Percentiles rank a stretch among this genome's conserved stretches.
Conservation (phyloP, 64 coral and sea anemone species). For the Montipora efflorescens region DNA sequence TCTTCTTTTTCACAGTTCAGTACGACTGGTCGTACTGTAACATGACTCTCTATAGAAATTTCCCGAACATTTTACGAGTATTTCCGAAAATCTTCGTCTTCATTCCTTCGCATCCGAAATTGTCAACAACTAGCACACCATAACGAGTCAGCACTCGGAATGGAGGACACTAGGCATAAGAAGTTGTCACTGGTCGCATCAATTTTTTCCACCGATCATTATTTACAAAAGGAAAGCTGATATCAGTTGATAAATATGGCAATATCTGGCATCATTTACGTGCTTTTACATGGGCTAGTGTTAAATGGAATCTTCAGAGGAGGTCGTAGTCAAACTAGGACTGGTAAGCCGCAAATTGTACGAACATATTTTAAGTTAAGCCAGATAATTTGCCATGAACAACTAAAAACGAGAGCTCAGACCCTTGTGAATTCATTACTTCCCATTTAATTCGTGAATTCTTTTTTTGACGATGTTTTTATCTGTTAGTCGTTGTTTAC, state of each 20-base stretch:
- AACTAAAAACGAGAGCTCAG: too few species aligned
- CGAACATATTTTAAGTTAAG: neutral
- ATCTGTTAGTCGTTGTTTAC: neutral
- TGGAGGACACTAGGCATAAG: neutral
- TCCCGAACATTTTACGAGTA: slow-evolving; percentile 24
- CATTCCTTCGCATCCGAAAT: slow-evolving; percentile 37
- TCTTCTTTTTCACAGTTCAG: too few species aligned
- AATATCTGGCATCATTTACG: neutral
- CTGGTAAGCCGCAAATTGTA: slow-evolving; percentile 28
- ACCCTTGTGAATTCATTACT: neutral
- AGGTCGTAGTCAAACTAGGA: slow-evolving; percentile 11
- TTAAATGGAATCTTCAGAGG: neutral
- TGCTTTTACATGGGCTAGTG: neutral
- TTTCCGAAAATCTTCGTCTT: neutral
- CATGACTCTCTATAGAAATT: neutral
- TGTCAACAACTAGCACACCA: neutral
- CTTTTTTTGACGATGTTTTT: neutral
- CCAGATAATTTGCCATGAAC: too few species aligned
- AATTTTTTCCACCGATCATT: neutral
- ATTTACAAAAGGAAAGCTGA: neutral
- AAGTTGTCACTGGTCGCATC: neutral
- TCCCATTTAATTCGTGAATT: neutral
- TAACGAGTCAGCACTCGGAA: neutral
- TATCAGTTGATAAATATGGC: neutral
- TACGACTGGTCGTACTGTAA: too few species aligned